phyloP scores from a whole-genome alignment of 2,113 vertebrate genomes.

The Piprites chloris region DNA sequence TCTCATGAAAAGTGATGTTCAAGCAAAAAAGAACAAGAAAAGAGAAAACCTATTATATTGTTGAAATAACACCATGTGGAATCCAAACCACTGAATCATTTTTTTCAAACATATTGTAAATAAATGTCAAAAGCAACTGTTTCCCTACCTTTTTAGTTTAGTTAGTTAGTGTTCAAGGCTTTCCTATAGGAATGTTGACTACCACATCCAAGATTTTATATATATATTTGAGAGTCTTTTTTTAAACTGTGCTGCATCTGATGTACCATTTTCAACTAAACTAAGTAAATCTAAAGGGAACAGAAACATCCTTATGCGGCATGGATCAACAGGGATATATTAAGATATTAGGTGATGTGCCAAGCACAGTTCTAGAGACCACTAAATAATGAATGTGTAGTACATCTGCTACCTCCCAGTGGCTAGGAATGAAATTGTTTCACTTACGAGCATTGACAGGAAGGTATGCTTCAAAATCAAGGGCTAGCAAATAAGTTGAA shows the following conservation, averaged over 20 bases:
- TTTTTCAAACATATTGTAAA: background rate
- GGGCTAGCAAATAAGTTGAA: background rate
- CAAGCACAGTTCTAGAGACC: background rate
- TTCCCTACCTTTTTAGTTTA: background rate
- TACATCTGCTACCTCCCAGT: slow-evolving; percentile 56
- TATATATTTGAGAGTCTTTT: background rate
- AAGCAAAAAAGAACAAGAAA: background rate
- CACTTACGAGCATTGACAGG: background rate
- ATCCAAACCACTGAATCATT: background rate
- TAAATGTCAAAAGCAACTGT: background rate
- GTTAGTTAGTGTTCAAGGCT: background rate
- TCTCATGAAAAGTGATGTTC: background rate
- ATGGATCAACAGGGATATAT: background rate
- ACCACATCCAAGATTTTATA: background rate
- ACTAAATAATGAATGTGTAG: slow-evolving; percentile 1
- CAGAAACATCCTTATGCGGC: background rate
- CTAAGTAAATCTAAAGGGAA: background rate
- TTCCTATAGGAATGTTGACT: background rate
- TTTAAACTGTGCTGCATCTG: background rate
- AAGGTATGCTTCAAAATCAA: background rate
- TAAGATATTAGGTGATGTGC: background rate
- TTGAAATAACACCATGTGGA: background rate
- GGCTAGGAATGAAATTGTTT: slow-evolving; percentile 12
- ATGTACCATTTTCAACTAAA: background rate
- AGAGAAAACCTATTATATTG: background rate